Conservation (phyloP, 2,113 vertebrate genomes). For the Turnix velox region DNA sequence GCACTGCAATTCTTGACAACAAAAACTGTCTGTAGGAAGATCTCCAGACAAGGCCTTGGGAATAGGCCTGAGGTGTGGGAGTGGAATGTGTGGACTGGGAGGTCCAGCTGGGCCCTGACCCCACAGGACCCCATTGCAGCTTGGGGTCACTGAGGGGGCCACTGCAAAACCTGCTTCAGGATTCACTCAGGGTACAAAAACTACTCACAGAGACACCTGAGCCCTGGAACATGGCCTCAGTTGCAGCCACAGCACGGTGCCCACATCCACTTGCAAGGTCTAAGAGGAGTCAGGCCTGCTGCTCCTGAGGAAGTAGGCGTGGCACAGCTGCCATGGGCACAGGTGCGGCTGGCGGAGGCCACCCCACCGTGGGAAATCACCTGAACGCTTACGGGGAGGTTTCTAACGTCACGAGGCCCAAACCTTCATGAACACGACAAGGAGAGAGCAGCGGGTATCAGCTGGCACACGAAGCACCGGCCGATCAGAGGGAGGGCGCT, state of each 20-base stretch:
- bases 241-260: fast-evolving
- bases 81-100: fast-evolving
- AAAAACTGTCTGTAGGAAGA: not conserved
- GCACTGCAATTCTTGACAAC: fast-evolving
- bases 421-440: fast-evolving
- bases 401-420: not conserved
- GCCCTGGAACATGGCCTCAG: fast-evolving
- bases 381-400: fast-evolving
- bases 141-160: fast-evolving
- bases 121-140: fast-evolving
- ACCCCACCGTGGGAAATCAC: fast-evolving
- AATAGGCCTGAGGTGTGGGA: fast-evolving
- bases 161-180: fast-evolving
- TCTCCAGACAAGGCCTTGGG: fast-evolving
- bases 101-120: fast-evolving
- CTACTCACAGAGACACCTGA: fast-evolving
- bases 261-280: not conserved
- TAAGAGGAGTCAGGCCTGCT: fast-evolving
- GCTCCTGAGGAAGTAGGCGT: fast-evolving
- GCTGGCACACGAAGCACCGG: not conserved
- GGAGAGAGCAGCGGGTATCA: not conserved
- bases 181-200: not conserved
- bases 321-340: fast-evolving
- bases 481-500: fast-evolving
- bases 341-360: too few relatives aligned